Evolutionary conservation across 1,140 invertebrate species (phyloP).

Genomic region (Rhynchophorus ferrugineus): DNA sequence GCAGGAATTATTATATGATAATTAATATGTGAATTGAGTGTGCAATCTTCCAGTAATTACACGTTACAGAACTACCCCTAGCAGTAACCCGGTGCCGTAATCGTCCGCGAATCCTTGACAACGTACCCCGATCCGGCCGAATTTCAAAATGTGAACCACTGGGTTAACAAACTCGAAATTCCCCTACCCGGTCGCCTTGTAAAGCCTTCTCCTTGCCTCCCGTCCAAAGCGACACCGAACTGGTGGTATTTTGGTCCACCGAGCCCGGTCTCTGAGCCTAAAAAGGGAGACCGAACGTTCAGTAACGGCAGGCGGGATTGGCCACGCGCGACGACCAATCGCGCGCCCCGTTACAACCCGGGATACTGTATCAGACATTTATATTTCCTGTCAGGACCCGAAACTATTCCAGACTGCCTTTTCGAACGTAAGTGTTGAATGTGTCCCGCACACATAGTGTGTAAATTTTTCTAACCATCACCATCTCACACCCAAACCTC

Average conservation of each 20-base stretch:
- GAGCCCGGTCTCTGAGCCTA: constrained; percentile 44
- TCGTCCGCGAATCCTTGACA: constrained; percentile 3
- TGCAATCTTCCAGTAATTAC: too few species aligned
- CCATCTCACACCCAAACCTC: constrained; percentile 1
- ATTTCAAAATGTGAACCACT: constrained; percentile 24
- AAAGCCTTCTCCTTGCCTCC: constrained; percentile 20
- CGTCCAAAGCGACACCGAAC: constrained; percentile 14
- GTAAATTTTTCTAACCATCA: constrained; percentile 1
- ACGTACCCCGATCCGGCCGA: not conserved
- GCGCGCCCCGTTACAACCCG: constrained; percentile 42
- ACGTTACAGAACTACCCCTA: too few species aligned
- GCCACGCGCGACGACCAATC: constrained; percentile 43
- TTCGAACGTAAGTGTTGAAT: constrained; percentile 72
- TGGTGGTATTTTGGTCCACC: constrained; percentile 29
- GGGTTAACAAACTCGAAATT: constrained; percentile 28
- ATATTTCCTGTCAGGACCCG: constrained; percentile 62
- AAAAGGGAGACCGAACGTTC: constrained; percentile 54
- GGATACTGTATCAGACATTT: constrained; percentile 83
- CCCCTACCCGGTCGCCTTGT: constrained; percentile 19
- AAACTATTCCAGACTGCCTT: constrained; percentile 79
- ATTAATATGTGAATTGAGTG: too few species aligned
- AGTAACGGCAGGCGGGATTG: constrained; percentile 46
- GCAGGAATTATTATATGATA: too few species aligned
- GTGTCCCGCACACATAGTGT: constrained; percentile 16
- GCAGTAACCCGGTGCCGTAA: too few species aligned